Evolutionary conservation across 2,797 vertebrate genomes (phyloP), one percentile per base, ranked within the genome.

Genomic region (Rhinella marina): DNA sequence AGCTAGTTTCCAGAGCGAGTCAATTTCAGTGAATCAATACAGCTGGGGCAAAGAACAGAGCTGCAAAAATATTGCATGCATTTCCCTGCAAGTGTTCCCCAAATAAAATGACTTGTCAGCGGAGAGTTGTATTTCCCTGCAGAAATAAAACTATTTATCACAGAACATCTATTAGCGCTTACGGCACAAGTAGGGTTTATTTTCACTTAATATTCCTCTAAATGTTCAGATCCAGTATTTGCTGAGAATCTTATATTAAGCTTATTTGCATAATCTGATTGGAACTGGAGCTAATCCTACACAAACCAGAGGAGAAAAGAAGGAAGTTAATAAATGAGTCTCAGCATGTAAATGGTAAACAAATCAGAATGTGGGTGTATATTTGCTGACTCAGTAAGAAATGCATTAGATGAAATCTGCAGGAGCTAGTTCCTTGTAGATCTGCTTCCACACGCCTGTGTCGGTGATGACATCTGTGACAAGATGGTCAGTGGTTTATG

Each of bases 11-110:
- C 23, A 62, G 50, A 88, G 54, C 27, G 21, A 88, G 81, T 88
- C 81, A 84, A 80, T 84, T 79, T 80, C 75, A 61, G 27, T 57
- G 48, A 88, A 80, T 84, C 87, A 88, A 88, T 88, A 88, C 23
- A 84, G 52, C 75, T 70, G 54, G 41, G 62, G 50, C 80, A 61
- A 54, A 50, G n/a, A 72, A 41, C 21, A 72, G 54, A 59, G 84
- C 70, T 70, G 81, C 64, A 61, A 62, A 75, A 70, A 61, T 84
- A 84, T 79, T 87, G 57, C 32, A 75, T 64, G 62, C 50, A 83
- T 84, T 84, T 84, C 75, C 77, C 86, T 66, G 50, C 72, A 87
- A 32, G 41, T 27, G 41, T 85, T 54, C 21, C 12, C 64, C 21
- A 54, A 27, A 62, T 52, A 66, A 68, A 81, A 68, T 50, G 11